These are phyloP conservation scores for Leptarthrus brevirostris DNA, from an alignment of 2,888 invertebrate species.

Conservation along the genomic window DNA sequence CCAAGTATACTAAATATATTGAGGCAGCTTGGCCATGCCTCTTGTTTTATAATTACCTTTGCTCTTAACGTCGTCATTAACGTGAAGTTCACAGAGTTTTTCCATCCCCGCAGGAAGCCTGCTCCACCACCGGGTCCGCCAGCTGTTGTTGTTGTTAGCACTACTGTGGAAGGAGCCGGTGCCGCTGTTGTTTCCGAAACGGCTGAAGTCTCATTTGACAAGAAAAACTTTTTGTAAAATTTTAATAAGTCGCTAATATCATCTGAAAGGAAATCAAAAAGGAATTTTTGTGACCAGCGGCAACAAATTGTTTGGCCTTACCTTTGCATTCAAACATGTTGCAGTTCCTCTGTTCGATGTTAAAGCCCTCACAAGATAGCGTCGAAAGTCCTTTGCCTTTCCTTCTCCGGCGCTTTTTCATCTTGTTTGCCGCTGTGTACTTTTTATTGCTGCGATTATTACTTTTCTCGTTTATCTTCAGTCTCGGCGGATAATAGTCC, in stretches of 20 bases:
- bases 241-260: constrained; percentile 66
- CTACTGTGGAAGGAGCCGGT: constrained; percentile 9
- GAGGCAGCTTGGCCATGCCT: background rate
- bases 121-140: constrained; percentile 52
- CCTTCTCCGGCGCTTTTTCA: constrained; percentile 22
- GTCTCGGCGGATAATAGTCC: background rate
- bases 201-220: constrained; percentile 59
- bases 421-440: constrained; percentile 58
- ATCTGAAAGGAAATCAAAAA: constrained; percentile 58
- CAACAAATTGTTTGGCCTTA: constrained; percentile 56
- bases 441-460: constrained; percentile 56
- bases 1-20: background rate
- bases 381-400: constrained; percentile 59
- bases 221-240: constrained; percentile 64
- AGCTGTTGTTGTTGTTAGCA: background rate
- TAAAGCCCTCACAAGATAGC: constrained; percentile 66
- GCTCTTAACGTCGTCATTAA: constrained; percentile 65
- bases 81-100: constrained; percentile 64
- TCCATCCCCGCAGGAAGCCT: constrained; percentile 63
- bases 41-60: constrained; percentile 60
- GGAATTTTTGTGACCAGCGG: background rate
- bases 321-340: constrained; percentile 67
- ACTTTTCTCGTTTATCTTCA: constrained; percentile 17
- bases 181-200: constrained; percentile 30
- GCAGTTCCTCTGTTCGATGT: constrained; percentile 67